Evolutionary conservation across 2,888 invertebrate species (phyloP).

Genomic region (Pachycephus smyrnensis): DNA sequence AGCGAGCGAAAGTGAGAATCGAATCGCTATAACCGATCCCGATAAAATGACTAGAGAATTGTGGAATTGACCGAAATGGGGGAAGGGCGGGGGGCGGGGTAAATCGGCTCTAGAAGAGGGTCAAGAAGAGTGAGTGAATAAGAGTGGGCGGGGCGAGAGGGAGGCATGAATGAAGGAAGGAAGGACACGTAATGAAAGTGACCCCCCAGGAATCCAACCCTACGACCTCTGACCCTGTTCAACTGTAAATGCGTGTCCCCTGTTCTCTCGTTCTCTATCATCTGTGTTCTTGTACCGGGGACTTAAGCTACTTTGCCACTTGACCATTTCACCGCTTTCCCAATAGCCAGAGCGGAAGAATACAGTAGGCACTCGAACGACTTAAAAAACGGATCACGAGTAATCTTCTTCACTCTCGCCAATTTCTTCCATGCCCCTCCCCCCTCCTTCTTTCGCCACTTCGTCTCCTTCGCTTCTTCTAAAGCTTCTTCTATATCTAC

Average conservation of each 20-base stretch:
- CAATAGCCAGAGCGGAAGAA: too few relatives aligned
- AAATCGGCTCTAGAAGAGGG: constrained; percentile 31
- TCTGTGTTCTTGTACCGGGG: neutral
- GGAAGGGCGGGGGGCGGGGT: too few relatives aligned
- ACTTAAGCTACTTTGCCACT: neutral
- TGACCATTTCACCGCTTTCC: neutral
- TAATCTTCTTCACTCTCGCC: too few relatives aligned
- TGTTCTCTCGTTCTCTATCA: neutral
- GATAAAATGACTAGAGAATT: neutral
- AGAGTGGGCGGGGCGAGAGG: too few relatives aligned
- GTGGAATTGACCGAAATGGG: constrained; percentile 13
- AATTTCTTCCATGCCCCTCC: too few relatives aligned
- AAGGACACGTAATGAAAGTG: constrained; percentile 25
- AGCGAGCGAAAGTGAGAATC: neutral
- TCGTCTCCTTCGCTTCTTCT: too few relatives aligned
- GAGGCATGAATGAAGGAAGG: constrained; percentile 14
- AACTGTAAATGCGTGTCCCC: constrained; percentile 2
- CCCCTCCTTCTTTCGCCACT: too few relatives aligned
- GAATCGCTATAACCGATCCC: constrained; percentile 5
- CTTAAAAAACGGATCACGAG: too few relatives aligned
- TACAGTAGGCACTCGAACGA: too few relatives aligned
- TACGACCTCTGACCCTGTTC: constrained; percentile 22
- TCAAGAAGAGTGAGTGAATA: constrained; percentile 17
- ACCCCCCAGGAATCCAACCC: constrained; percentile 16
- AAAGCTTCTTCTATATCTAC: too few relatives aligned